A percentile compares a stretch with the other conserved stretches of the same genome.
Conservation (phyloP, 2,888 invertebrate genomes). For the Bruchidius siliquastri region DNA sequence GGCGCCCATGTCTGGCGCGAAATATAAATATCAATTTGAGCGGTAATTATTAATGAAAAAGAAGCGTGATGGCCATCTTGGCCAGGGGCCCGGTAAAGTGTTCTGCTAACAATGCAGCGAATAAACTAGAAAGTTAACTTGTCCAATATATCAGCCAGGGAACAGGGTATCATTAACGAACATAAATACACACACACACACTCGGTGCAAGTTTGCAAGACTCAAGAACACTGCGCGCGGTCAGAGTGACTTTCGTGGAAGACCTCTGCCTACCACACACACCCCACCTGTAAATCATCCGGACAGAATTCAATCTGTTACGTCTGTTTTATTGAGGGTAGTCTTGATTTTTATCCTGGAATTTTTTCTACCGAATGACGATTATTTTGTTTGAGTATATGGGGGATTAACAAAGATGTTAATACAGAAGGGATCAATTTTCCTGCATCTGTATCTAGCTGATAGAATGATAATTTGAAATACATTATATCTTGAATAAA, state of each 20-base stretch:
- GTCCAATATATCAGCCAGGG: constrained; percentile 45
- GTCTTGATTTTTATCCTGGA: background rate
- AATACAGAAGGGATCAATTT: too few species aligned
- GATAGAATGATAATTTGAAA: too few species aligned
- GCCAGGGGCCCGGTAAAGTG: constrained; percentile 42
- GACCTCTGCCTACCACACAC: background rate
- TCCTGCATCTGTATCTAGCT: too few species aligned
- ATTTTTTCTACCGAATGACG: background rate
- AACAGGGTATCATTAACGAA: constrained; percentile 45
- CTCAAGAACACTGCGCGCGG: background rate
- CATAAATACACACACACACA: constrained; percentile 40
- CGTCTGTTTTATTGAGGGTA: background rate
- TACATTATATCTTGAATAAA: too few species aligned
- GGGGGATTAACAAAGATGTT: too few species aligned
- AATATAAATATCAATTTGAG: constrained; percentile 42
- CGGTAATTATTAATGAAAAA: constrained; percentile 38
- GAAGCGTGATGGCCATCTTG: constrained; percentile 36
- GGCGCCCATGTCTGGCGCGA: constrained; percentile 28
- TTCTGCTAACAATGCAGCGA: constrained; percentile 41
- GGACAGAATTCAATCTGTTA: background rate
- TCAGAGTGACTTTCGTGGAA: background rate
- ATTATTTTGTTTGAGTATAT: too few species aligned
- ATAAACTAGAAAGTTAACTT: constrained; percentile 41
- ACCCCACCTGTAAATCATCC: background rate
- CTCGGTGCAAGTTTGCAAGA: constrained; percentile 7